Percentiles rank a stretch among this genome's conserved stretches.
Conservation (phyloP, 2,888 invertebrate genomes). For the Diarsia brunnea region DNA sequence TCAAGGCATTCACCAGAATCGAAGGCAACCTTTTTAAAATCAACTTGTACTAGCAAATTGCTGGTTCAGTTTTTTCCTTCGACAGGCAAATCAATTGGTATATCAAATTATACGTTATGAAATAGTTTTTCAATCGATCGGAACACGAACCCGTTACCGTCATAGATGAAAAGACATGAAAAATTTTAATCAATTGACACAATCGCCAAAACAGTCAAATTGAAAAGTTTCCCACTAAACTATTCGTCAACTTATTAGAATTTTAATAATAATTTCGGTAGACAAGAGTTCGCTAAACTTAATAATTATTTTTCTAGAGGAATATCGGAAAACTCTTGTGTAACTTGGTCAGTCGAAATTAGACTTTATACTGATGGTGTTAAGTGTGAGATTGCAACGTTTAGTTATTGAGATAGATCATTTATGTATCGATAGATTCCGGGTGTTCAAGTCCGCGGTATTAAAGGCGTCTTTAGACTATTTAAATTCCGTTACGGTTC, state of each 20-base stretch:
- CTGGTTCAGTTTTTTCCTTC: constrained; percentile 8
- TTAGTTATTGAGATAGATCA: constrained; percentile 68
- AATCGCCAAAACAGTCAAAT: constrained; percentile 51
- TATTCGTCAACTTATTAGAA: constrained; percentile 62
- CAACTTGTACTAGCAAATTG: constrained; percentile 1
- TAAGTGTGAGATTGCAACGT: constrained; percentile 65
- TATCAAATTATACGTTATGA: constrained; percentile 29
- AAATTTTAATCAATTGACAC: constrained; percentile 58
- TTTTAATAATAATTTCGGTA: constrained; percentile 70
- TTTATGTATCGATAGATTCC: constrained; percentile 74
- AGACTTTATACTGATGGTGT: constrained; percentile 44
- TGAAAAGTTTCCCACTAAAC: constrained; percentile 68
- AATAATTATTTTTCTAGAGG: constrained; percentile 74
- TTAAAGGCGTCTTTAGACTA: constrained; percentile 88
- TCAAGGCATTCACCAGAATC: constrained; percentile 34
- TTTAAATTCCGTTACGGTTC: constrained; percentile 90
- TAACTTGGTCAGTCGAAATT: constrained; percentile 32
- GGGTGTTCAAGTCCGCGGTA: constrained; percentile 77
- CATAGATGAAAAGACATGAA: constrained; percentile 51
- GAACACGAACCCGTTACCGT: constrained; percentile 50
- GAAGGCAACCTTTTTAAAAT: constrained; percentile 27
- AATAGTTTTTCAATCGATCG: constrained; percentile 43
- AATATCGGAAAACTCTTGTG: constrained; percentile 69
- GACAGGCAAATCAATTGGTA: constrained; percentile 7
- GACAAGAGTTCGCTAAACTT: constrained; percentile 72